Base-by-base conservation (phyloP, 2,888 invertebrate species). In the Tachystola acroxantha region DNA sequence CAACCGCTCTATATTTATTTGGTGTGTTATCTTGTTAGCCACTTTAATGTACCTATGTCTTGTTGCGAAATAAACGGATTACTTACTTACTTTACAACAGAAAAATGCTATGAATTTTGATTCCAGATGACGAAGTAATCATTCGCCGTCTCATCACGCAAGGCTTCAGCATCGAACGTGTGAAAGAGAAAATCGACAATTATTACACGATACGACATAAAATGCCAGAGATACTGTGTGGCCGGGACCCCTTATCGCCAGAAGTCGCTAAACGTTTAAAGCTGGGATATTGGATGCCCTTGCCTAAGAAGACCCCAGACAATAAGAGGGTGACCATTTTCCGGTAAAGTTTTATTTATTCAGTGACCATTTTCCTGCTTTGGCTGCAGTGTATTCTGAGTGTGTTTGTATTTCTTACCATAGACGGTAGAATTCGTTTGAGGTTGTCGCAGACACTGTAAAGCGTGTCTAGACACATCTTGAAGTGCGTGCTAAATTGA, bases 131-230 rank as follows among this genome's bases (percentile, higher is more conserved):
- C 33, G 47, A 51, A 32, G 50, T 54, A 35, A 52, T 64, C 10
- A 34, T 53, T 0, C 54, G 64, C 3, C 51, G 55, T 10, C 45
- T 66, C 1, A 44, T 58, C 0, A 39, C 55, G 0, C 49, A 53
- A 11, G 45, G 48, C 0, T 63, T 64, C 46, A 62, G 60, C 42
- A 50, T 60, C 0, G 62, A 64, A 32, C 52, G 50, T 26, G 36
- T 43, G 3, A 64, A 69, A 26, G 43, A 51, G 34, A 59, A 55
- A 22, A 37, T 69, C 2, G 68, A 69, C 20, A 58, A 59, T 42
- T 63, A 55, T 40, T 60, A 52, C 41, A 44, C 53, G 12, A 50
- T 55, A 0, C 43, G 51, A 10, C 30, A 33, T 7, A 52, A 38
- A 7, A 54, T 57, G 50, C 49, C 53, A 0, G 67, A 68, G 2